Evolutionary conservation across 2,888 invertebrate genomes (phyloP).

Genomic region (Phragmatobia fuliginosa): DNA sequence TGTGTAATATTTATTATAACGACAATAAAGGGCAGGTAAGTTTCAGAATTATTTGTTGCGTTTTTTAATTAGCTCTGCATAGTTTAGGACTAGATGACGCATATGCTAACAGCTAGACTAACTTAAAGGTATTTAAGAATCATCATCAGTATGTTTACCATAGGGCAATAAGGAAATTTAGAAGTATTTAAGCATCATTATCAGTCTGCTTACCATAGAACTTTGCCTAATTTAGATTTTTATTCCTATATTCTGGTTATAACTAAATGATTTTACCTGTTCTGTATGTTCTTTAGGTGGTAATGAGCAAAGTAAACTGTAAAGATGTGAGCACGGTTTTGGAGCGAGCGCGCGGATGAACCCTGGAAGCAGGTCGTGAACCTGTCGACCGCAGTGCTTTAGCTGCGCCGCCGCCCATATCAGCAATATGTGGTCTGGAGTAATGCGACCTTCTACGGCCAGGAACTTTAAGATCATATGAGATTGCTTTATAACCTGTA

Average conservation of each 20-base stretch:
- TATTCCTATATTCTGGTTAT: neutral
- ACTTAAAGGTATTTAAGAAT: no score
- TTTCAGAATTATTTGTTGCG: no score
- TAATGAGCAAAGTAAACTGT: slow-evolving; percentile 93
- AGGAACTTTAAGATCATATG: slow-evolving; percentile 97
- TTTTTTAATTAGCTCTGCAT: no score
- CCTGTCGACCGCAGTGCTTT: slow-evolving; percentile 97
- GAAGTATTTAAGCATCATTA: no score
- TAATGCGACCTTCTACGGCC: slow-evolving; percentile 96
- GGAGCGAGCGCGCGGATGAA: slow-evolving; percentile 96
- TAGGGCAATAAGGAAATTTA: no score
- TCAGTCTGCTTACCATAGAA: no score
- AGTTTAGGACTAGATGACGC: no score
- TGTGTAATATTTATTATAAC: no score
- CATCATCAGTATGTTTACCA: no score
- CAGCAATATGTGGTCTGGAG: slow-evolving; percentile 95
- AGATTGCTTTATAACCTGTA: slow-evolving; percentile 96
- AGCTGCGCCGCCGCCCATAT: slow-evolving; percentile 98
- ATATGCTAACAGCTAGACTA: no score
- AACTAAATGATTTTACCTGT: slow-evolving; percentile 85
- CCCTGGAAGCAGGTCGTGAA: slow-evolving; percentile 95
- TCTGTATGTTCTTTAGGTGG: slow-evolving; percentile 97
- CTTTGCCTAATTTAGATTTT: no score
- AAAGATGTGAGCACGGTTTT: slow-evolving; percentile 95
- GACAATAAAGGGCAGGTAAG: no score